These are phyloP conservation scores for Cairina moschata DNA, from an alignment of 2,113 vertebrate genomes.

Conservation along the genomic window DNA sequence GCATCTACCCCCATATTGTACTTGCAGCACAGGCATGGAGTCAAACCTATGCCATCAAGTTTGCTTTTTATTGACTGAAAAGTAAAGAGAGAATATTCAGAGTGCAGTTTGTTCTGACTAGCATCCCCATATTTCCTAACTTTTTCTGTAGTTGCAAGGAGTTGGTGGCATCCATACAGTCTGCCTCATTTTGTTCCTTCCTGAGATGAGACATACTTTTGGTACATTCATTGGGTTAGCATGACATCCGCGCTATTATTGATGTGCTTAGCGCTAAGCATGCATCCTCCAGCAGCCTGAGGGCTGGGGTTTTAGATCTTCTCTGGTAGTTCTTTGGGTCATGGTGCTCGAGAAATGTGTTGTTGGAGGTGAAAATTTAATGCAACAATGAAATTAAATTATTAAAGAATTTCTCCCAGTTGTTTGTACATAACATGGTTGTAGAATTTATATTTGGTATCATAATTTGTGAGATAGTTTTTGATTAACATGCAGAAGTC, in stretches of 20 bases:
- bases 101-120: background rate
- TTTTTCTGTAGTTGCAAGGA: background rate
- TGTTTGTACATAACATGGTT: background rate
- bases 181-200: background rate
- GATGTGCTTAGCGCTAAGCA: background rate
- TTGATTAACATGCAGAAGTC: background rate
- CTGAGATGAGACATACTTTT: background rate
- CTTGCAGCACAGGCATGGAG: background rate
- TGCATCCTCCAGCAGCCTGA: background rate
- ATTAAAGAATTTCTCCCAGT: background rate
- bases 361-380: background rate
- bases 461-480: background rate
- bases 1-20: background rate
- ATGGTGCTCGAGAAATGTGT: background rate
- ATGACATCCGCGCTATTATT: background rate
- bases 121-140: background rate
- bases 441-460: background rate
- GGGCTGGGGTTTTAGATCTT: background rate
- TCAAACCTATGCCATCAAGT: background rate
- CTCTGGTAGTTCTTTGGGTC: background rate
- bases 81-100: background rate
- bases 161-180: background rate
- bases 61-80: background rate
- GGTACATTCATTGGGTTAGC: background rate
- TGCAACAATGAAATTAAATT: background rate